phyloP scores from a whole-genome alignment of 2,113 vertebrate species.

The Myotis yumanensis region DNA sequence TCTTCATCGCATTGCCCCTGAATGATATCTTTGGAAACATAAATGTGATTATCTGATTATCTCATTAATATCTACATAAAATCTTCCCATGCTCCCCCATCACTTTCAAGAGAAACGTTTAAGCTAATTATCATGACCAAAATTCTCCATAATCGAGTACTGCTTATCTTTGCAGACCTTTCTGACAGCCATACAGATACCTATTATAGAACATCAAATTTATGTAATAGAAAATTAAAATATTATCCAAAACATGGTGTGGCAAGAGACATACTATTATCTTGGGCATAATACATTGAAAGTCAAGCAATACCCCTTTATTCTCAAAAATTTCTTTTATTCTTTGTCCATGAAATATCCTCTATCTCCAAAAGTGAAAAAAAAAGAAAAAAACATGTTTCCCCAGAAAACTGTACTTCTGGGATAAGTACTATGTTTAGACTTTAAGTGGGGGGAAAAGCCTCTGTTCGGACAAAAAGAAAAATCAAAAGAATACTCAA shows the following conservation, averaged over 20 bases:
- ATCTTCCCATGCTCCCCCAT: background rate
- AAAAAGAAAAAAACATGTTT: background rate
- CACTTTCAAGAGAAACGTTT: background rate
- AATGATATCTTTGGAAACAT: background rate
- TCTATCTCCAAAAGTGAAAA: fast-evolving
- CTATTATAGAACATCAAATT: background rate
- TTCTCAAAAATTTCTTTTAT: background rate
- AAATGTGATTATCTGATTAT: background rate
- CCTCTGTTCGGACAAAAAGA: background rate
- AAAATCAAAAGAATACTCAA: background rate
- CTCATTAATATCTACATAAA: background rate
- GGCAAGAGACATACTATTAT: background rate
- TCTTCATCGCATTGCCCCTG: background rate
- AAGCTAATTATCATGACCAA: background rate
- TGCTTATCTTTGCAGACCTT: background rate
- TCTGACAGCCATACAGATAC: background rate
- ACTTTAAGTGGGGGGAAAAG: background rate
- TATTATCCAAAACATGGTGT: background rate
- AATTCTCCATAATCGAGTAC: background rate
- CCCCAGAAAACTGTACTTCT: background rate
- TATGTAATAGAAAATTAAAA: constrained; percentile 16
- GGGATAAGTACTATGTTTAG: background rate
- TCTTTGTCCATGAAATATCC: background rate
- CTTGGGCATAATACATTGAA: background rate
- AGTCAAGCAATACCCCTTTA: background rate